These are phyloP conservation scores for Hypocryptadius cinnamomeus DNA, from an alignment of 2,113 vertebrate genomes.

Conservation along the genomic window DNA sequence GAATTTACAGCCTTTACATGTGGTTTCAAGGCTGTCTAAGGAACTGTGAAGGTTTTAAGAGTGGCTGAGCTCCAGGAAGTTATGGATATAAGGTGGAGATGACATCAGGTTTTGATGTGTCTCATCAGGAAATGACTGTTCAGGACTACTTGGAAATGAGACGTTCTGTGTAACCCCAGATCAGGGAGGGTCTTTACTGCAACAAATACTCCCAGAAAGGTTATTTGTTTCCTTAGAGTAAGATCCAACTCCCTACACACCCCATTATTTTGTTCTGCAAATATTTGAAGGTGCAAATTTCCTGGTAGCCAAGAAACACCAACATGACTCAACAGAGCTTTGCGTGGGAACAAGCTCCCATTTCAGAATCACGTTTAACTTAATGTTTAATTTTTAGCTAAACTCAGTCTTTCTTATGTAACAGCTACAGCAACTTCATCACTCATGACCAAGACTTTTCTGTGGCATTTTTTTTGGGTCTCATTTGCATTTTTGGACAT, in stretches of 20 bases:
- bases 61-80: neutral
- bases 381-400: neutral
- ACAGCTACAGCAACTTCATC: neutral
- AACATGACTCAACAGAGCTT: accelerated
- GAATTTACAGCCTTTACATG: neutral
- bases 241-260: neutral
- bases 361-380: neutral
- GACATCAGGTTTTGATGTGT: neutral
- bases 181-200: neutral
- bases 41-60: neutral
- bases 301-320: neutral
- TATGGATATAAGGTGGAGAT: neutral
- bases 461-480: neutral
- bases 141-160: neutral
- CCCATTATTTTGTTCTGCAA: neutral
- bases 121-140: neutral
- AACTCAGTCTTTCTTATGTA: neutral
- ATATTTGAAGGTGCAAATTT: neutral
- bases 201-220: neutral
- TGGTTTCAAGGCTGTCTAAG: neutral
- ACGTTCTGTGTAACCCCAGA: neutral
- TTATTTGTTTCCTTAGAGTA: neutral
- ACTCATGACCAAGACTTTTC: neutral
- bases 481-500: neutral
- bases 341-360: neutral